These are phyloP conservation scores for Pseudochirops corinnae DNA, from an alignment of 2,797 vertebrate genomes.

Conservation along the genomic window DNA sequence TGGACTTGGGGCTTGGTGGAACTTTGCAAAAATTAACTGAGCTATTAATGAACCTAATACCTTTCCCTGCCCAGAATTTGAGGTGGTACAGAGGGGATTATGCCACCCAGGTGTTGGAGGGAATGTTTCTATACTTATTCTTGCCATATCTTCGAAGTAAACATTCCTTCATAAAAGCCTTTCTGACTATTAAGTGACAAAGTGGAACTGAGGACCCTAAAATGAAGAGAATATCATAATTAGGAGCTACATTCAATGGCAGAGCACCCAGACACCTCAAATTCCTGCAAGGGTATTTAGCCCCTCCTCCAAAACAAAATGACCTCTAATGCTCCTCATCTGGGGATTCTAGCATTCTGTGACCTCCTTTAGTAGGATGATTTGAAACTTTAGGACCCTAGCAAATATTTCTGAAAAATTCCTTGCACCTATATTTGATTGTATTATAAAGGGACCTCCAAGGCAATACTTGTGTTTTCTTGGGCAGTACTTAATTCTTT, in stretches of 20 bases:
- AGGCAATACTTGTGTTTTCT: background rate
- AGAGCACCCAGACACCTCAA: background rate
- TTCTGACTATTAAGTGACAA: background rate
- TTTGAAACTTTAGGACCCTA: background rate
- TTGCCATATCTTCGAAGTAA: background rate
- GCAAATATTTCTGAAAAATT: conserved; percentile 21
- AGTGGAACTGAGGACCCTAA: background rate
- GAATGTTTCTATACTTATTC: background rate
- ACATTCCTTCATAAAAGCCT: background rate
- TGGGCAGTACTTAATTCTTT: background rate
- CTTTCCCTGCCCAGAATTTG: background rate
- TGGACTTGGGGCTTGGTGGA: background rate
- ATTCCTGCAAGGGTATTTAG: background rate
- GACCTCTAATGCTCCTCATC: background rate
- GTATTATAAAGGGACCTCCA: background rate
- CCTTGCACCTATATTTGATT: background rate
- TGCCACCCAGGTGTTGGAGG: background rate
- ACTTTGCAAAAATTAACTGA: background rate
- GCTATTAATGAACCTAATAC: background rate
- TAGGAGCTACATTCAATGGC: background rate
- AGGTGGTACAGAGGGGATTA: background rate
- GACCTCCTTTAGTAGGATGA: background rate
- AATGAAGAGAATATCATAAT: background rate
- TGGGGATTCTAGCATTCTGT: background rate
- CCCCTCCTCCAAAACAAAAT: background rate